Conservation (phyloP, 2,797 vertebrate species). For the Heliangelus exortis region DNA sequence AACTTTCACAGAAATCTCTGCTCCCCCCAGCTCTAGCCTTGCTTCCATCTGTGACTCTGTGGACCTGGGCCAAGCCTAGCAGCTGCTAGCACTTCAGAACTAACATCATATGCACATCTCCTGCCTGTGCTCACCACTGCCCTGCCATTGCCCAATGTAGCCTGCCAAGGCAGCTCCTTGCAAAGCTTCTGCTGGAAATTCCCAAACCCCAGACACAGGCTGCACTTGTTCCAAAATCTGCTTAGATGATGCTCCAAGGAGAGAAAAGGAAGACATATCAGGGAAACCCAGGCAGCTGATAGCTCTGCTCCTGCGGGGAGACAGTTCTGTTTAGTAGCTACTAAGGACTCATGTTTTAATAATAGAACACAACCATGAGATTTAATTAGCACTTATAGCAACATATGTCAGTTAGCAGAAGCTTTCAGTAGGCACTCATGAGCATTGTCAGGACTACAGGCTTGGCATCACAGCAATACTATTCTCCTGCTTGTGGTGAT, state of each 20-base stretch:
- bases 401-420: slow-evolving; percentile 49
- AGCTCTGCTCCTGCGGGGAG: neutral
- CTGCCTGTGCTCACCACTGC: accelerated
- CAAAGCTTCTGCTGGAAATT: neutral
- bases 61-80: neutral
- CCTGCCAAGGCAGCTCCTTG: neutral
- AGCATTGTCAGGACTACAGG: slow-evolving; percentile 2
- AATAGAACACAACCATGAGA: slow-evolving; percentile 39
- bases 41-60: neutral
- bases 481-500: neutral
- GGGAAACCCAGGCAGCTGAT: slow-evolving; percentile 44
- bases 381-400: slow-evolving; percentile 59
- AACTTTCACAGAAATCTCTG: neutral
- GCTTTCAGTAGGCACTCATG: neutral
- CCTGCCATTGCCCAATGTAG: neutral
- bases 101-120: accelerated
- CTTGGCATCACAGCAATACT: neutral
- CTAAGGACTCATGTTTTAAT: slow-evolving; percentile 53
- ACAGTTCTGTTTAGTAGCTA: slow-evolving; percentile 19
- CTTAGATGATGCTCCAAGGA: slow-evolving; percentile 25
- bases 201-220: neutral
- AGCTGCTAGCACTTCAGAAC: slow-evolving; percentile 1
- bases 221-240: neutral
- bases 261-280: slow-evolving; percentile 19
- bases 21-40: neutral